A percentile compares a stretch with the other conserved stretches of the same genome.
phyloP scores from a whole-genome alignment of 2,797 vertebrate species.

The Tachyglossus aculeatus region DNA sequence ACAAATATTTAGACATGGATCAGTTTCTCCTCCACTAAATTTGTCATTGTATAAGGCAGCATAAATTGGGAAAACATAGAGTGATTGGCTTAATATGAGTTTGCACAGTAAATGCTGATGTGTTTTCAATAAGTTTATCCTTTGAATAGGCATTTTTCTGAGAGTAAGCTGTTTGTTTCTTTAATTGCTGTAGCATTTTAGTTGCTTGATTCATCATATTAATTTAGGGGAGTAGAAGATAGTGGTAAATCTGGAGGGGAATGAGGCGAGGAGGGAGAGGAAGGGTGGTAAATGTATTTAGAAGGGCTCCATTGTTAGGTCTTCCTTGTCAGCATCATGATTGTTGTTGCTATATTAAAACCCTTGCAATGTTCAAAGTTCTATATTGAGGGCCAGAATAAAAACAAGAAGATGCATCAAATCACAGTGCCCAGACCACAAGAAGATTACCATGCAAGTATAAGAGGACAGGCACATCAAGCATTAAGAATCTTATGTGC shows the following conservation, averaged over 20 bases:
- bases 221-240: not conserved
- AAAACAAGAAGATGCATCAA: too few relatives aligned
- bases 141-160: slow-evolving; percentile 28
- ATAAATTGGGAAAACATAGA: not conserved
- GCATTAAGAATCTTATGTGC: too few relatives aligned
- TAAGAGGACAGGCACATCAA: too few relatives aligned
- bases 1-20: slow-evolving; percentile 57
- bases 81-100: slow-evolving; percentile 17
- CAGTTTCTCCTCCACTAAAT: slow-evolving; percentile 12
- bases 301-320: not conserved
- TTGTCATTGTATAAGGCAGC: slow-evolving; percentile 16
- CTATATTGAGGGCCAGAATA: too few relatives aligned
- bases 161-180: not conserved
- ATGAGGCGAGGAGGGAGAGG: too few relatives aligned
- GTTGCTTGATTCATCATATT: slow-evolving; percentile 4
- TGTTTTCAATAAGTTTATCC: slow-evolving; percentile 23
- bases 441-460: too few relatives aligned
- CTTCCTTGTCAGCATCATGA: too few relatives aligned
- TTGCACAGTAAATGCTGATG: slow-evolving; percentile 19
- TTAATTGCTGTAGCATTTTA: slow-evolving; percentile 1
- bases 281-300: slow-evolving; percentile 31
- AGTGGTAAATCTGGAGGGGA: slow-evolving; percentile 14
- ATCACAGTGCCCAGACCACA: too few relatives aligned
- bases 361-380: not conserved
- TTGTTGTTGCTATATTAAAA: not conserved